Evolutionary conservation across 2,113 vertebrate species (phyloP).

Genomic region (Ceyx cyanopectus): DNA sequence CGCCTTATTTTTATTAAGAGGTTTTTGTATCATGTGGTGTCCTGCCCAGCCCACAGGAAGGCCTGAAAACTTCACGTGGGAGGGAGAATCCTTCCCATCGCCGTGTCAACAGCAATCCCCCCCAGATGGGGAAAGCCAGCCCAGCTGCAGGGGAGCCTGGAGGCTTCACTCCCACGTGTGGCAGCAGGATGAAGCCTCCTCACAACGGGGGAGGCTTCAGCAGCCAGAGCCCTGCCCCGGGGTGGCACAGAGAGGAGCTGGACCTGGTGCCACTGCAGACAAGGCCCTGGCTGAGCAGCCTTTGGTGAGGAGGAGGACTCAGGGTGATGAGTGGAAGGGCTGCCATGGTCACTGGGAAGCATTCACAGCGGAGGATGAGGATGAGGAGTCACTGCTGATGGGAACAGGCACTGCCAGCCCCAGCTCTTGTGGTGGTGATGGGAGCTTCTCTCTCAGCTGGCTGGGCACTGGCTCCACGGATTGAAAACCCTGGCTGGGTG

Average conservation of each 20-base stretch:
- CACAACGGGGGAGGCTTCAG: accelerated
- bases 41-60: constrained; percentile 56
- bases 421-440: not conserved
- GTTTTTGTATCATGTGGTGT: constrained; percentile 8
- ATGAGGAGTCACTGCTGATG: not conserved
- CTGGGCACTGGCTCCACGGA: accelerated
- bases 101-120: not conserved
- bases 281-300: not conserved
- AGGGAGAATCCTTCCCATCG: constrained; percentile 49
- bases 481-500: not conserved
- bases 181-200: constrained; percentile 31
- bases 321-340: not conserved
- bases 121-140: constrained; percentile 8
- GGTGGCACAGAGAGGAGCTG: not conserved
- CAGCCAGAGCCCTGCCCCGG: not conserved
- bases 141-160: not conserved
- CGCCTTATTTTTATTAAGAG: constrained; percentile 33
- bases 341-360: not conserved
- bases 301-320: not conserved
- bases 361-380: not conserved
- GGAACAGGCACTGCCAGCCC: not conserved
- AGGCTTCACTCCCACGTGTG: not conserved
- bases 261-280: not conserved
- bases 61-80: constrained; percentile 15
- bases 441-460: not conserved